Evolutionary conservation across 2,888 invertebrate genomes (phyloP).

Genomic region (Lasioglossum zephyrum): DNA sequence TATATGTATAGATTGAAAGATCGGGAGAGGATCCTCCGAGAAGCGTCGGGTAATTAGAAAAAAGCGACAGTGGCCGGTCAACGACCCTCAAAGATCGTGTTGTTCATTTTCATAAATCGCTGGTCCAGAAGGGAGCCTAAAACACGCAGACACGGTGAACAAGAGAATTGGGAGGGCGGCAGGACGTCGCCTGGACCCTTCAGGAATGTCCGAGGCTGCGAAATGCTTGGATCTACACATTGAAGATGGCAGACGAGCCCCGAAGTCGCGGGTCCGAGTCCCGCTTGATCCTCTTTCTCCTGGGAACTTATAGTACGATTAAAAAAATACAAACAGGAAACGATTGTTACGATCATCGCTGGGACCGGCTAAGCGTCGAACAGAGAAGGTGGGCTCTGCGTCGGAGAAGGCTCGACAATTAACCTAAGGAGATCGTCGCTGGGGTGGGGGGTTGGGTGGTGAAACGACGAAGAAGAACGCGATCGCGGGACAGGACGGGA

Average conservation of each 20-base stretch:
- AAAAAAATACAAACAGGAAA: slow-evolving; percentile 1
- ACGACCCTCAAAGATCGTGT: not conserved
- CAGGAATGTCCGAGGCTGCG: not conserved
- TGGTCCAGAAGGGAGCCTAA: not conserved
- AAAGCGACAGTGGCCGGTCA: not conserved
- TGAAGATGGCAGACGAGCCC: not conserved
- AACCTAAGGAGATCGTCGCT: slow-evolving; percentile 32
- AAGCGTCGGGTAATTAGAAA: not conserved
- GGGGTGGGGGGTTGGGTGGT: not conserved
- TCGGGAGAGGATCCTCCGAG: not conserved
- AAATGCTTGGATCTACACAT: not conserved
- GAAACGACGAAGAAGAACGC: not conserved
- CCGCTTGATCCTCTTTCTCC: slow-evolving; percentile 9
- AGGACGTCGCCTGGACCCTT: not conserved
- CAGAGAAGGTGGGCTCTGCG: not conserved
- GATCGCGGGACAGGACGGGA: slow-evolving; percentile 14
- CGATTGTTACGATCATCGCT: slow-evolving; percentile 7
- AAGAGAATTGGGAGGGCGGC: not conserved
- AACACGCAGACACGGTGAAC: not conserved
- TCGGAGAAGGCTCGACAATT: slow-evolving; percentile 20
- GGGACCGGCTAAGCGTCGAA: slow-evolving; percentile 3
- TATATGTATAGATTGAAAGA: not conserved
- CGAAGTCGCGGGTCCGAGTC: not conserved
- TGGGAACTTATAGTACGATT: not conserved
- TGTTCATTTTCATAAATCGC: not conserved